Conservation (phyloP, 2,888 invertebrate species). For the Apantesis nais region DNA sequence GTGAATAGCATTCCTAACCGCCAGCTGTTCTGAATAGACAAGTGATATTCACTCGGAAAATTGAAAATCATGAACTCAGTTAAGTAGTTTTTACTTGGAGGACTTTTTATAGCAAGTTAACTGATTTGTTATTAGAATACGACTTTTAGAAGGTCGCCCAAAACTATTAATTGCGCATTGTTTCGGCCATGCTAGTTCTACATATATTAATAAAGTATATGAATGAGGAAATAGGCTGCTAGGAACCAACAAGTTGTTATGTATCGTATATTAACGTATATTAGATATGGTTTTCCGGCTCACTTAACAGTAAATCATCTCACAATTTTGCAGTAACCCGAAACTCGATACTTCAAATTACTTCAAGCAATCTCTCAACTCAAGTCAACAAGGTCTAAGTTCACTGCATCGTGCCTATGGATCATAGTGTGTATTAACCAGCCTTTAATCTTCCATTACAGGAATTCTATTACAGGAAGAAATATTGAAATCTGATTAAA, state of each 20-base stretch:
- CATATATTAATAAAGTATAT: not conserved
- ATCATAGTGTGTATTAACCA: not conserved
- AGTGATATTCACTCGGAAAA: not conserved
- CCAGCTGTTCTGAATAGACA: constrained; percentile 3
- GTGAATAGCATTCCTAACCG: constrained; percentile 18
- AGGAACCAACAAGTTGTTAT: not conserved
- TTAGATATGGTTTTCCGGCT: constrained; percentile 18
- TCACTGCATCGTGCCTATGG: too few species aligned
- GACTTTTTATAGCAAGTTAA: not conserved
- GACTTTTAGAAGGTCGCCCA: constrained; percentile 4
- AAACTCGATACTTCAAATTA: not conserved
- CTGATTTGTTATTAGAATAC: not conserved
- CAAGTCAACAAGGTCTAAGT: too few species aligned
- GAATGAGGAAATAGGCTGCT: constrained; percentile 19
- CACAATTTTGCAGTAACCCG: not conserved
- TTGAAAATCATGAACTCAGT: not conserved
- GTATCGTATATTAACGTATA: not conserved
- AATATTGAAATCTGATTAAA: not conserved
- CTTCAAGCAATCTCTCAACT: too few species aligned
- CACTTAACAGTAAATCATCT: constrained; percentile 4
- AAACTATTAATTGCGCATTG: constrained; percentile 28
- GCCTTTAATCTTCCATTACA: not conserved
- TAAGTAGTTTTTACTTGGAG: not conserved
- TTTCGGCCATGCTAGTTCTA: constrained; percentile 15
- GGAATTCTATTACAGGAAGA: not conserved